Conservation (phyloP, 2,797 vertebrate genomes). For the Esox lucius region DNA sequence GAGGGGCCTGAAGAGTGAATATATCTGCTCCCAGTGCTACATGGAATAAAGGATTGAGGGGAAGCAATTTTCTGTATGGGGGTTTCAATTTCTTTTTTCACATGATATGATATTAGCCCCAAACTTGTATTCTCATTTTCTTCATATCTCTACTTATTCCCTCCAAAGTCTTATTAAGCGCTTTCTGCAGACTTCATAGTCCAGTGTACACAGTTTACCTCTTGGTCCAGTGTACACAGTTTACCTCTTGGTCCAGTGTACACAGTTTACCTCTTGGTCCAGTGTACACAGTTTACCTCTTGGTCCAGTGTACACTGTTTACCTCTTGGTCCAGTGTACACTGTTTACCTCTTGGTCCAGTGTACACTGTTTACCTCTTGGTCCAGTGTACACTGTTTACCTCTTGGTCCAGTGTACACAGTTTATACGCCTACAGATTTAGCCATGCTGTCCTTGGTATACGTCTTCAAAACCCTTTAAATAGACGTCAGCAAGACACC, state of each 20-base stretch:
- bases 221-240: not conserved
- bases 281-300: not conserved
- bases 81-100: not conserved
- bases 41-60: not conserved
- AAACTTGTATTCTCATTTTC: not conserved
- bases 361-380: not conserved
- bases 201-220: too few relatives aligned
- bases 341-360: not conserved
- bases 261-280: not conserved
- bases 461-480: not conserved
- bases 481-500: not conserved
- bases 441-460: not conserved
- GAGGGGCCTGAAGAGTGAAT: not conserved
- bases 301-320: not conserved
- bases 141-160: not conserved
- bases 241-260: not conserved
- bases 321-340: not conserved
- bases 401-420: not conserved
- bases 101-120: not conserved
- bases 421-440: not conserved
- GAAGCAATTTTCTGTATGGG: not conserved
- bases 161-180: not conserved
- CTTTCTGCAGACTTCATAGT: not conserved
- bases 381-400: not conserved
- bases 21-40: not conserved